phyloP scores from a whole-genome alignment of 2,113 vertebrate species.

The Chaetodon auriga region DNA sequence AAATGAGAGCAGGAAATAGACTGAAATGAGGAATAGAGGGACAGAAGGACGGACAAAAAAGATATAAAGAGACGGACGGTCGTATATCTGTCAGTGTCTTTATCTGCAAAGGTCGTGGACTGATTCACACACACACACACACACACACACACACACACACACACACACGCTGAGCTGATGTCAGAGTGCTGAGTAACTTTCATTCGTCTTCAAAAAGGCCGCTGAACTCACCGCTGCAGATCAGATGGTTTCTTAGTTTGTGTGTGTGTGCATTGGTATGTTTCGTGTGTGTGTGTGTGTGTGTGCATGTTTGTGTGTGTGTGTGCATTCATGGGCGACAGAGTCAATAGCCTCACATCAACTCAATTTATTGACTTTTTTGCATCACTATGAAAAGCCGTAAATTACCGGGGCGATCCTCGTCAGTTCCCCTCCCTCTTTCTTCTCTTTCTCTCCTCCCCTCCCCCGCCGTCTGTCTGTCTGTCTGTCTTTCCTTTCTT shows the following conservation, averaged over 20 bases:
- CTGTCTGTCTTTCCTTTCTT: conserved; percentile 12
- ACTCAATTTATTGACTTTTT: conserved; percentile 76
- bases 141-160: conserved; percentile 13
- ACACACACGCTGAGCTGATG: background rate
- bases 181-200: conserved; percentile 1
- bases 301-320: background rate
- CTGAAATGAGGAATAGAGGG: background rate
- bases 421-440: conserved; percentile 25
- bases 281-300: background rate
- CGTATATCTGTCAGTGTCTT: conserved; percentile 65
- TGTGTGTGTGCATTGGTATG: background rate
- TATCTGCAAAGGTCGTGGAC: conserved; percentile 59
- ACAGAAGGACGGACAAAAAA: background rate
- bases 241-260: background rate
- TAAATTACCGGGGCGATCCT: conserved; percentile 68
- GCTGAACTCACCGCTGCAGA: background rate
- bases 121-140: conserved; percentile 34
- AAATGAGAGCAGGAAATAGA: background rate
- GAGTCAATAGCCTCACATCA: conserved; percentile 57
- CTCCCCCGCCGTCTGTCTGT: background rate
- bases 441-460: conserved; percentile 4
- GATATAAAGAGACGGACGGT: conserved; percentile 30
- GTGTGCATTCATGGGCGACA: background rate
- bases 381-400: conserved; percentile 77
- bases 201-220: conserved; percentile 22